Evolutionary conservation across 2,113 vertebrate genomes (phyloP), one percentile per base, ranked within the genome.

Genomic region (Psettodes erumei): DNA sequence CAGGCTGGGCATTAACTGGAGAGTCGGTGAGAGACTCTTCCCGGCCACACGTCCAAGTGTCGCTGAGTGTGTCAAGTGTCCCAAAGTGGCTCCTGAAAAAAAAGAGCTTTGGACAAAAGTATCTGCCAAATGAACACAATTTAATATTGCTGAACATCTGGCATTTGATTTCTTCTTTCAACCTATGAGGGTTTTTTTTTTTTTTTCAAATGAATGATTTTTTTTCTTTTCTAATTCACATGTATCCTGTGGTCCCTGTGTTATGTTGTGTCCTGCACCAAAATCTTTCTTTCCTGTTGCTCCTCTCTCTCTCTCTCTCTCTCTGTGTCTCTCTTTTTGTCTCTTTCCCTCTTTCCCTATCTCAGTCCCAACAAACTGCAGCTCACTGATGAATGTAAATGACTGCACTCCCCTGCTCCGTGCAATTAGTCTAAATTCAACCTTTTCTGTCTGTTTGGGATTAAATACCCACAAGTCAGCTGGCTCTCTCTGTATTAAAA

Each of bases 371-470:
- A 79, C 68, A 80, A 88, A 83, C 42, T 50, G 77, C 82, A 55
- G 38, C 68, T 79, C 25, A 19, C 74, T 79, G 79, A 82, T 85
- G 84, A 87, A 88, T 84, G 64, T 72, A 88, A 89, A 88, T 75
- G 82, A 85, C 70, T 81, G 68, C 58, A 28, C 61, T 87, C 58
- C 62, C 27, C 71, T 77, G 78, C 75, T 75, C 79, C 53, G 19
- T 56, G 83, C 80, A 89, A 87, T 91, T 84, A 87, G 42, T 82
- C 51, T 76, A 85, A 79, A 82, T 81, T 86, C 79, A 79, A 87
- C 84, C 82, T 85, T 86, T 55, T 80, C 75, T 84, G 79, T 45
- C 78, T 75, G 42, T 79, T 83, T 81, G 84, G 89, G 86, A 92
- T 89, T 86, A 88, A 89, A 89, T 73, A 76, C 82, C 80, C 78